Evolutionary conservation across 2,113 vertebrate species (phyloP).

Genomic region (Saccopteryx bilineata): DNA sequence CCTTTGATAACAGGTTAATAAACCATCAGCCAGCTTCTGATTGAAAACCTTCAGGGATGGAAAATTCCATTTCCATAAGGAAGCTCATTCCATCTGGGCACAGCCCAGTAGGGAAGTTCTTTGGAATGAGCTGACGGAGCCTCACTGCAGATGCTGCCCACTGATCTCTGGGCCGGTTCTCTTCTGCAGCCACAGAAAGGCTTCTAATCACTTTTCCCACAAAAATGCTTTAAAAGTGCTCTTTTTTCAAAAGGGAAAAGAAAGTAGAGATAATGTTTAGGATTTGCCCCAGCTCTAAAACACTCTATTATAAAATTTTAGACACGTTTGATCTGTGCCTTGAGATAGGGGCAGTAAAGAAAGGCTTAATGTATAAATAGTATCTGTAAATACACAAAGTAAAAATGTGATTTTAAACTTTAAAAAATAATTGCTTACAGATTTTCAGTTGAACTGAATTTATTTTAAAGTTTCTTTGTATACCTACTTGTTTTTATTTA

Average conservation of each 20-base stretch:
- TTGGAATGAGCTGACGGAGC: not conserved
- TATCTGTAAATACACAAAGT: not conserved
- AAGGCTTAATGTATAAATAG: not conserved
- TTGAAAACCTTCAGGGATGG: not conserved
- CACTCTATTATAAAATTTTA: not conserved
- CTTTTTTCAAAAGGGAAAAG: slow-evolving; percentile 1
- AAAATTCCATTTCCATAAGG: not conserved
- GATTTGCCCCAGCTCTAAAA: not conserved
- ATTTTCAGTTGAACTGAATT: slow-evolving; percentile 16
- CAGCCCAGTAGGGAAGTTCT: not conserved
- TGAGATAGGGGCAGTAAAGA: not conserved
- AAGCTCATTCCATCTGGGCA: not conserved
- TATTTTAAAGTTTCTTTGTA: slow-evolving; percentile 21
- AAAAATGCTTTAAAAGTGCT: not conserved
- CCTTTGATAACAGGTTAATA: not conserved
- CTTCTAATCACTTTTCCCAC: not conserved
- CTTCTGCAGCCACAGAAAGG: not conserved
- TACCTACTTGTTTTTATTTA: not conserved
- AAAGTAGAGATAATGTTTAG: not conserved
- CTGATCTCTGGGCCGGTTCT: not conserved
- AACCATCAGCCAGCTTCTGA: not conserved
- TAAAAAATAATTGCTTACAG: not conserved
- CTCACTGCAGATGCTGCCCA: not conserved
- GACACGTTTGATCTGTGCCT: not conserved
- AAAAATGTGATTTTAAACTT: slow-evolving; percentile 10